Conservation (phyloP, 2,113 vertebrate genomes). For the Paralichthys olivaceus region DNA sequence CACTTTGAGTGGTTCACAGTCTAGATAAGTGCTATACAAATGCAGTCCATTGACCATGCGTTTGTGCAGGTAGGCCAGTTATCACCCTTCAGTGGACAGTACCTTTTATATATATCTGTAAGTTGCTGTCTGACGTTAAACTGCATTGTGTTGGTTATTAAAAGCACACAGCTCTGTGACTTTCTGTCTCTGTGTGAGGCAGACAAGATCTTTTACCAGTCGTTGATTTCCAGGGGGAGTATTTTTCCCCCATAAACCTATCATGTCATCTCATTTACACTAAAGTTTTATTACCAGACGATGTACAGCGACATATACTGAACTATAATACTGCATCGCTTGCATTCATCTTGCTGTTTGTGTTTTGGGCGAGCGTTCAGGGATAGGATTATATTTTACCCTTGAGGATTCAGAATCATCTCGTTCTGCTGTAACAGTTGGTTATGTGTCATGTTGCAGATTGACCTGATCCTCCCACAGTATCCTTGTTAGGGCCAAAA, state of each 20-base stretch:
- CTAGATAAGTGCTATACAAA: neutral
- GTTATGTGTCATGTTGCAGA: neutral
- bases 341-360: conserved; percentile 12
- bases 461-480: neutral
- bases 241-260: conserved; percentile 36
- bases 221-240: conserved; percentile 27
- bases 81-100: conserved; percentile 39
- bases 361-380: neutral
- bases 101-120: conserved; percentile 24
- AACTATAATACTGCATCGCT: conserved; percentile 27
- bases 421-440: too few species aligned
- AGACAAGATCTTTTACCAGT: conserved; percentile 37
- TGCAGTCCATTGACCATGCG: conserved; percentile 9
- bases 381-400: conserved; percentile 10
- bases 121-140: conserved; percentile 45
- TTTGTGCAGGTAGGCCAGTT: conserved; percentile 67
- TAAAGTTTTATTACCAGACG: conserved; percentile 29
- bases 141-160: conserved; percentile 49
- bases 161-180: conserved; percentile 59
- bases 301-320: conserved; percentile 32
- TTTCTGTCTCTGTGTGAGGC: conserved; percentile 42
- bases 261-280: conserved; percentile 50
- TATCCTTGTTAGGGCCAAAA: neutral
- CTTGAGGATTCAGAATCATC: conserved; percentile 3
- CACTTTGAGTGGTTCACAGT: neutral